A percentile compares a stretch with the other conserved stretches of the same genome.
Evolutionary conservation across 1,140 invertebrate species (phyloP).

Genomic region (Lithobius niger): DNA sequence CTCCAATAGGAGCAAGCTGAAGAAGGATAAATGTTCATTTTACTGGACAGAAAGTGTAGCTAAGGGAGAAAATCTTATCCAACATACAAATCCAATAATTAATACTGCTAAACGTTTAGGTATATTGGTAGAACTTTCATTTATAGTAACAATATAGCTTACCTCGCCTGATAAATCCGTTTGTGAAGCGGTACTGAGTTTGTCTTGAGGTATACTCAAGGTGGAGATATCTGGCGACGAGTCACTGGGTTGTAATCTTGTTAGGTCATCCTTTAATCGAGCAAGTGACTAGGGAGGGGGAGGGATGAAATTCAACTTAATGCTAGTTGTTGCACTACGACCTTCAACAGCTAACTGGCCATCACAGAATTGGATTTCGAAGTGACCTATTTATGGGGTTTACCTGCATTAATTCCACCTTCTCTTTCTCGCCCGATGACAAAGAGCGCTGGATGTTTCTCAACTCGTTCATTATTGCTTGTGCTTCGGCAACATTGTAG

Average conservation of each 20-base stretch:
- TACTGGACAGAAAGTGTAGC: too few species aligned
- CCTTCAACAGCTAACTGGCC: too few species aligned
- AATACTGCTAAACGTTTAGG: not conserved
- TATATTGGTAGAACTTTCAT: too few species aligned
- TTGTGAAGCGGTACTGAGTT: constrained; percentile 81
- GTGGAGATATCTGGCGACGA: constrained; percentile 70
- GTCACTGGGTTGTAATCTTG: constrained; percentile 58
- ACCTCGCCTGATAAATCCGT: constrained; percentile 84
- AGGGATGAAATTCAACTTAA: too few species aligned
- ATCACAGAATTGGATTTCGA: too few species aligned
- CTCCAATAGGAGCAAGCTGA: constrained; percentile 58
- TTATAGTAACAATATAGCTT: constrained; percentile 15
- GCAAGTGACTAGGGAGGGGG: constrained; percentile 53
- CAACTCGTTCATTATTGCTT: constrained; percentile 84
- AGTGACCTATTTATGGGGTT: too few species aligned
- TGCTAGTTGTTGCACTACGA: too few species aligned
- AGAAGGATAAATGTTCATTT: too few species aligned
- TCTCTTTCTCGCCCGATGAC: constrained; percentile 78
- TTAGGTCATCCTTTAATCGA: constrained; percentile 82
- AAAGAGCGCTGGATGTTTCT: constrained; percentile 83
- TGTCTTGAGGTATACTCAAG: constrained; percentile 62
- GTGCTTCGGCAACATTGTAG: constrained; percentile 84
- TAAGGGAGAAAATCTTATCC: too few species aligned
- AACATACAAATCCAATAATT: too few species aligned
- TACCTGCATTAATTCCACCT: constrained; percentile 77